Percentiles rank a stretch among this genome's conserved stretches.
Evolutionary conservation across 2,113 vertebrate genomes (phyloP).

Genomic region (Microcebus ravelobensis): DNA sequence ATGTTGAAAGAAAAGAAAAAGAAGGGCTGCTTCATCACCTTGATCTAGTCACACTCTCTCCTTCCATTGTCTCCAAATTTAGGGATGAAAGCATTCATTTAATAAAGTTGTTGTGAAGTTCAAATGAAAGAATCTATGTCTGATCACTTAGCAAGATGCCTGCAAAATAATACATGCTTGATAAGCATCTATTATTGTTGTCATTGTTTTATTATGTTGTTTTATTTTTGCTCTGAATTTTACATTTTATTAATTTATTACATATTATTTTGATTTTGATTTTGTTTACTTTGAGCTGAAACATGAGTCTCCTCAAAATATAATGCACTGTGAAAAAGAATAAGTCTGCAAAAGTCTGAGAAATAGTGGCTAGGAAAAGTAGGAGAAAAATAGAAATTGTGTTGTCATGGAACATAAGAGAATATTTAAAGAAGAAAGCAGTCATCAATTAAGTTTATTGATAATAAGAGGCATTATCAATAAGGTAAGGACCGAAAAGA

Average conservation of each 20-base stretch:
- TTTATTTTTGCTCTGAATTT: not conserved
- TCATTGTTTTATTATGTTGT: not conserved
- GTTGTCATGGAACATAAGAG: not conserved
- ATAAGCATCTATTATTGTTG: not conserved
- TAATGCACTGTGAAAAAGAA: not conserved
- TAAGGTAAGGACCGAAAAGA: not conserved
- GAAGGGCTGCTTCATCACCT: not conserved
- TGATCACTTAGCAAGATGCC: not conserved
- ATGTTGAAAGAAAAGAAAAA: not conserved
- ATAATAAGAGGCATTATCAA: not conserved
- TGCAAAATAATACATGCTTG: not conserved
- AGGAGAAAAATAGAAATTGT: not conserved
- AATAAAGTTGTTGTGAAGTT: not conserved
- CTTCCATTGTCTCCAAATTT: not conserved
- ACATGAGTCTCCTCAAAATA: not conserved
- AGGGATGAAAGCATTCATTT: not conserved
- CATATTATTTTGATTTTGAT: not conserved
- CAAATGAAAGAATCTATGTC: not conserved
- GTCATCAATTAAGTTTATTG: not conserved
- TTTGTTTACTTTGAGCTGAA: not conserved
- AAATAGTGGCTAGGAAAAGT: not conserved
- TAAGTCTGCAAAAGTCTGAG: not conserved
- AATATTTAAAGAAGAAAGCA: not conserved
- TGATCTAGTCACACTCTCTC: not conserved
- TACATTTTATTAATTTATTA: not conserved